Conservation (phyloP, 2,888 invertebrate species). For the Neoitamus cyanurus region DNA sequence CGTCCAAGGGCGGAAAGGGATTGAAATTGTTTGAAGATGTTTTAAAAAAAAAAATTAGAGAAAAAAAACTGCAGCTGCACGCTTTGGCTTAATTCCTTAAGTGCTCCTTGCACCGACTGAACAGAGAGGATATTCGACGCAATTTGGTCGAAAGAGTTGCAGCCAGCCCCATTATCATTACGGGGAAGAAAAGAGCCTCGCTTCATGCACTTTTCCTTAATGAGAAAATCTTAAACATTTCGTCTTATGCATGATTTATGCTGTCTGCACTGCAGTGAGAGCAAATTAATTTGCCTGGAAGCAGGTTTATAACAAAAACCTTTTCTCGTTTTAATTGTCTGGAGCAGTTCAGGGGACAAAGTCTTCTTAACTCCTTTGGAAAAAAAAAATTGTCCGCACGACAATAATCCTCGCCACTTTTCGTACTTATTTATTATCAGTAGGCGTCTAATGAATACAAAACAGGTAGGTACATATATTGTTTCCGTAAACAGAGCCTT, state of each 20-base stretch:
- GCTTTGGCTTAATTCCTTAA: conserved; percentile 17
- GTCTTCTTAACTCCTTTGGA: not conserved
- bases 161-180: not conserved
- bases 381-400: not conserved
- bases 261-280: not conserved
- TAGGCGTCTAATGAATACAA: not conserved
- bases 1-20: not conserved
- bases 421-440: not conserved
- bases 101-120: conserved; percentile 10
- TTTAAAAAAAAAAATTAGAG: not conserved
- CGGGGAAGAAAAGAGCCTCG: not conserved
- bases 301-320: not conserved
- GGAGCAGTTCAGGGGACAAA: not conserved
- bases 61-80: not conserved
- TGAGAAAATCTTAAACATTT: not conserved
- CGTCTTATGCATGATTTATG: not conserved
- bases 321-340: not conserved
- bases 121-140: not conserved
- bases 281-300: conserved; percentile 11
- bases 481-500: no score
- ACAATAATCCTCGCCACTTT: not conserved
- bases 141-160: not conserved
- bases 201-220: not conserved
- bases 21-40: not conserved
- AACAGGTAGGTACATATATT: no score